Evolutionary conservation across 2,113 vertebrate species (phyloP).

Genomic region (Cyphomyrus discorhynchus): DNA sequence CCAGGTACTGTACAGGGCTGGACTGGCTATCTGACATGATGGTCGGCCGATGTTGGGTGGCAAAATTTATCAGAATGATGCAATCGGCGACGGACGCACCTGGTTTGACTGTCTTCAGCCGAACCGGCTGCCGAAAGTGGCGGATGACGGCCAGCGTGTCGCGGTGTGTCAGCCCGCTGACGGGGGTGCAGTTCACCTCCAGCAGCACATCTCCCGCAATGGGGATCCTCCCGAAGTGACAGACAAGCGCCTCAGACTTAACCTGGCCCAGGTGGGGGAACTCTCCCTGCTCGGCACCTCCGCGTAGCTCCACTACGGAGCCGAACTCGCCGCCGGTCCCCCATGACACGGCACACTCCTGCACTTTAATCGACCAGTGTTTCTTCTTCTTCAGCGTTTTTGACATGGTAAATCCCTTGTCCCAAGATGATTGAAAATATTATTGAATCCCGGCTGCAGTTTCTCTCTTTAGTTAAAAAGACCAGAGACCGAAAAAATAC

Average conservation of each 20-base stretch:
- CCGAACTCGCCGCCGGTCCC: constrained; percentile 56
- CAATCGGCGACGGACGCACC: constrained; percentile 54
- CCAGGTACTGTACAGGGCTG: neutral
- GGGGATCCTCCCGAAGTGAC: constrained; percentile 72
- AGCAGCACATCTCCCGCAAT: constrained; percentile 78
- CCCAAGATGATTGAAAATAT: neutral
- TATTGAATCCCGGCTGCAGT: neutral
- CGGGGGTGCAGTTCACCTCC: constrained; percentile 92
- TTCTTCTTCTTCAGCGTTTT: constrained; percentile 91
- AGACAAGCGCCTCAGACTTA: constrained; percentile 63
- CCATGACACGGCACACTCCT: constrained; percentile 83
- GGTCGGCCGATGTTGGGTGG: neutral
- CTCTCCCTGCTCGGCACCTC: constrained; percentile 85
- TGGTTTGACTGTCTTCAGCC: constrained; percentile 85
- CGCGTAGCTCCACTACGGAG: constrained; percentile 67
- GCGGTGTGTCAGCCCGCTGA: constrained; percentile 87
- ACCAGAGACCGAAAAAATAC: neutral
- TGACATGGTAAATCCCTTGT: constrained; percentile 66
- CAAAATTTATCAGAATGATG: neutral
- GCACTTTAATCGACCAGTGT: constrained; percentile 88
- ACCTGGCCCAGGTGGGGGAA: constrained; percentile 79
- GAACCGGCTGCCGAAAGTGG: constrained; percentile 86
- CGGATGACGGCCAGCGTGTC: constrained; percentile 87
- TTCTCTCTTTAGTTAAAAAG: neutral
- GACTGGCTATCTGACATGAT: neutral